phyloP scores from a whole-genome alignment of 2,888 invertebrate species.

The Herminia tarsipennalis region DNA sequence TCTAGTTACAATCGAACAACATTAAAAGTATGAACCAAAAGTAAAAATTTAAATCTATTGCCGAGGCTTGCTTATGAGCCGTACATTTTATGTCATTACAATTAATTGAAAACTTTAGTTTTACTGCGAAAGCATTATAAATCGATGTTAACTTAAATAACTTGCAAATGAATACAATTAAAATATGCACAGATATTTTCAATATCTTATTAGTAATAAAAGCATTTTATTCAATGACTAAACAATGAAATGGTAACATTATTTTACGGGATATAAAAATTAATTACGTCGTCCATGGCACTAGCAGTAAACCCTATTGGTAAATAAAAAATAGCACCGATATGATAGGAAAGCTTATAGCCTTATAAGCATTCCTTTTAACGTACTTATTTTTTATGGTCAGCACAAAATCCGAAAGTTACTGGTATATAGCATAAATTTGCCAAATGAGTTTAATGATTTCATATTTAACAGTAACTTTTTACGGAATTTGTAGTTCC shows the following conservation, averaged over 20 bases:
- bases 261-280: constrained; percentile 28
- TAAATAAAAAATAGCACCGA: constrained; percentile 17
- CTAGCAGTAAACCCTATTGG: constrained; percentile 42
- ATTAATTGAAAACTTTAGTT: constrained; percentile 14
- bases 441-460: no score
- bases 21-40: constrained; percentile 20
- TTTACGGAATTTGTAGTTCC: no score
- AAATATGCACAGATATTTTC: constrained; percentile 49
- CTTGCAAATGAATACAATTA: constrained; percentile 26
- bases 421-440: no score
- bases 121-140: constrained; percentile 28
- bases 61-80: not conserved
- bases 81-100: not conserved
- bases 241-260: constrained; percentile 54
- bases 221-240: constrained; percentile 44
- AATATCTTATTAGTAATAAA: constrained; percentile 47
- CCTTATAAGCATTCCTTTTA: no score
- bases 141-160: constrained; percentile 16
- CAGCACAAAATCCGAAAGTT: no score
- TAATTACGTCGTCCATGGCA: constrained; percentile 49
- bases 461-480: not conserved
- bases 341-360: not conserved
- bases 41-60: constrained; percentile 11
- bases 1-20: constrained; percentile 35
- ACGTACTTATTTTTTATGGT: no score